Evolutionary conservation across 2,113 vertebrate genomes (phyloP).

Genomic region (Benitochromis conjunctus): DNA sequence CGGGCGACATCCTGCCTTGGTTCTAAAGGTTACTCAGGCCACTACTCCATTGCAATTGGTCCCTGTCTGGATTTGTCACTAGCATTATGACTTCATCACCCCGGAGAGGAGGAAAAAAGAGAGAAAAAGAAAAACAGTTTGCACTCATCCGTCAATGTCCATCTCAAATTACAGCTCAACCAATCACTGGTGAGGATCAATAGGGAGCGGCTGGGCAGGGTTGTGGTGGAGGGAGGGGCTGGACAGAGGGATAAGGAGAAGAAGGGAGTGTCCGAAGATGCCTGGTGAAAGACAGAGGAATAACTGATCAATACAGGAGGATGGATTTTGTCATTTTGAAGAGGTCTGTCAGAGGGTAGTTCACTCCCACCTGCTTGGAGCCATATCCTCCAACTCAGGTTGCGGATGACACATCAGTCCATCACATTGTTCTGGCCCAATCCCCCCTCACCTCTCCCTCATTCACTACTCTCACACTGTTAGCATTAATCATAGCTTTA

Average conservation of each 20-base stretch:
- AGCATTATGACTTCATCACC: constrained; percentile 76
- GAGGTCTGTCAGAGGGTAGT: constrained; percentile 57
- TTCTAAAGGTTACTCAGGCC: constrained; percentile 69
- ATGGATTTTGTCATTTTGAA: constrained; percentile 75
- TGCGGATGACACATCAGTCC: constrained; percentile 40
- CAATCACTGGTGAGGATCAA: constrained; percentile 83
- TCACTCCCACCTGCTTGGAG: constrained; percentile 56
- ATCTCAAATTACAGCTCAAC: constrained; percentile 79
- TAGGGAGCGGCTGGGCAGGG: constrained; percentile 74
- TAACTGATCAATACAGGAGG: constrained; percentile 73
- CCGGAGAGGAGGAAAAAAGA: constrained; percentile 66
- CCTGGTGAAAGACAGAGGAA: constrained; percentile 72
- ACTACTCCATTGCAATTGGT: constrained; percentile 59
- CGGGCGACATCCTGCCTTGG: constrained; percentile 46
- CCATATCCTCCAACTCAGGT: constrained; percentile 28
- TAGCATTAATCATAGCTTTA: constrained; percentile 16
- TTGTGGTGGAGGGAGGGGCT: constrained; percentile 7
- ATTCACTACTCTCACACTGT: not conserved
- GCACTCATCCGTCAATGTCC: constrained; percentile 85
- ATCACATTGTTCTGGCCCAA: constrained; percentile 5
- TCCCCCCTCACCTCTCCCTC: not conserved
- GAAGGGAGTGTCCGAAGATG: constrained; percentile 71
- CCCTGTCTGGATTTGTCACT: constrained; percentile 66
- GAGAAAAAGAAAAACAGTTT: constrained; percentile 74
- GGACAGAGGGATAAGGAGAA: constrained; percentile 60